Evolutionary conservation across 2,797 vertebrate genomes (phyloP).

Genomic region (Hirundo rustica): DNA sequence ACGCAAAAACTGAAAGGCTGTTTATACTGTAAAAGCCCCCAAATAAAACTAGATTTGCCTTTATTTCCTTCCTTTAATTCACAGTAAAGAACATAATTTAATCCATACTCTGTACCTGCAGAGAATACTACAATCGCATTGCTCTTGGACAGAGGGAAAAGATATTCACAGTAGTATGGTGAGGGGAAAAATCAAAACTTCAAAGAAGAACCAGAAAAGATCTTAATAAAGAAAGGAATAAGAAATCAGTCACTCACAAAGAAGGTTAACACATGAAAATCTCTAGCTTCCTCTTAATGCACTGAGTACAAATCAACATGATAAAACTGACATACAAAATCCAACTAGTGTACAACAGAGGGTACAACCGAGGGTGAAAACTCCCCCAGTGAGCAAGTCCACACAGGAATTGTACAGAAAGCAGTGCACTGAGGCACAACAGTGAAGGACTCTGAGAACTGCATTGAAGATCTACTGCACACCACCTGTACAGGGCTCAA

Average conservation of each 20-base stretch:
- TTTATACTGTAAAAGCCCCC: not conserved
- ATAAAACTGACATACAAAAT: not conserved
- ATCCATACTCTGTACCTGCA: not conserved
- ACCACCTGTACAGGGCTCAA: not conserved
- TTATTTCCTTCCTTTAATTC: not conserved
- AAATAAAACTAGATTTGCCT: not conserved
- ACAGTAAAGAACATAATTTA: not conserved
- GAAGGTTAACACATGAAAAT: not conserved
- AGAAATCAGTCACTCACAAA: not conserved
- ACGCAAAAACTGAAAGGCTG: not conserved
- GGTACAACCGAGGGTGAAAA: not conserved
- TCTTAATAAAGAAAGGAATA: not conserved
- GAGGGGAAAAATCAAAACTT: not conserved
- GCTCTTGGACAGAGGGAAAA: not conserved
- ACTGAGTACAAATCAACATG: not conserved
- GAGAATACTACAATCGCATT: not conserved
- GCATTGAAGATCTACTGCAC: not conserved
- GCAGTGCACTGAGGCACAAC: not conserved
- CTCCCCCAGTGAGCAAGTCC: too few species aligned
- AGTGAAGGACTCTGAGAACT: not conserved
- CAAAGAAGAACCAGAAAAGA: not conserved
- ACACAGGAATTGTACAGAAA: accelerated
- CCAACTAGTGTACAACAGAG: not conserved
- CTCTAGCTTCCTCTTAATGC: not conserved
- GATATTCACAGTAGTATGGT: not conserved